Evolutionary conservation across 2,113 vertebrate genomes (phyloP).

Genomic region (Podarcis raffonei): DNA sequence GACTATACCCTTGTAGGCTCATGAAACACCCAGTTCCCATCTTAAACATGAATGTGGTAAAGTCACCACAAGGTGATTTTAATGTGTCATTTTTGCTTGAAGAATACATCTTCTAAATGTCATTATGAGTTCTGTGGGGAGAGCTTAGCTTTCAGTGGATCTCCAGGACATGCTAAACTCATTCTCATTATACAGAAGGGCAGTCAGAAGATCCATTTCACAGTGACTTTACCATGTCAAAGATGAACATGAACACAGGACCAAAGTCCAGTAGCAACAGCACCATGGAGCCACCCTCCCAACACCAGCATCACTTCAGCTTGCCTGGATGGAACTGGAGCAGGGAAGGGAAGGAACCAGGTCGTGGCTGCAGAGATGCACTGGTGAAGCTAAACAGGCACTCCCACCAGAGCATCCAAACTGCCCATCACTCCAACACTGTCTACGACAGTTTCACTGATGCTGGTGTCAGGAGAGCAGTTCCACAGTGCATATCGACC

Average conservation of each 20-base stretch:
- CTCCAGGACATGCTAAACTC: not conserved
- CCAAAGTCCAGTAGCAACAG: not conserved
- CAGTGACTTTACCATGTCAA: not conserved
- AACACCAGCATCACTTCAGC: not conserved
- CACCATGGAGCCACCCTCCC: too few relatives aligned
- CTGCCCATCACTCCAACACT: too few relatives aligned
- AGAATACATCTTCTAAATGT: not conserved
- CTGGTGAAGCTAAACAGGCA: too few relatives aligned
- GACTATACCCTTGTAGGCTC: not conserved
- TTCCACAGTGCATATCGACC: too few relatives aligned
- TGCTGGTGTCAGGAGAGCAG: too few relatives aligned
- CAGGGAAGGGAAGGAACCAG: too few relatives aligned
- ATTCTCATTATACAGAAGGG: not conserved
- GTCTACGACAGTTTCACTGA: too few relatives aligned
- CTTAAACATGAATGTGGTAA: not conserved
- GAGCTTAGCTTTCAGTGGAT: not conserved
- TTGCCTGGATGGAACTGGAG: not conserved
- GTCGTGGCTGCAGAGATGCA: too few relatives aligned
- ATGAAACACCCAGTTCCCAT: not conserved
- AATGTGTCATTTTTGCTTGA: not conserved
- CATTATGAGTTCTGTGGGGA: too few relatives aligned
- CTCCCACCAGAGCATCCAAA: too few relatives aligned
- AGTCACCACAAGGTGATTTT: not conserved
- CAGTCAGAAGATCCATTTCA: not conserved
- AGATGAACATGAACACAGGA: not conserved